phyloP scores from a whole-genome alignment of 2,113 vertebrate genomes.

The Corydoras maculifer region DNA sequence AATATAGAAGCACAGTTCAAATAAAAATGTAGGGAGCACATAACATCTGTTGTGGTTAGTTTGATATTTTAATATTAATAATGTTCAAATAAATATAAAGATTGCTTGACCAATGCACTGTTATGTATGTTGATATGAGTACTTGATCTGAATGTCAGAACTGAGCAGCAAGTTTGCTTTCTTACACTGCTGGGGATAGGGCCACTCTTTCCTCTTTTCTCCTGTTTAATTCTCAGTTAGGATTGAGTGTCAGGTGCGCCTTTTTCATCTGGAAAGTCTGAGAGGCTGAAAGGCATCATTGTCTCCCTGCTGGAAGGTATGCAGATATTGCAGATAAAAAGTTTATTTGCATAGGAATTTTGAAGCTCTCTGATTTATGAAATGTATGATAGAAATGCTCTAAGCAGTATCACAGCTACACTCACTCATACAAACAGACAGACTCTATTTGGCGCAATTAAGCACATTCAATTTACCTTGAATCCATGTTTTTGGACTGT shows the following conservation, averaged over 20 bases:
- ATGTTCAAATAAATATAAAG: no score
- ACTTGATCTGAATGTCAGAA: no score
- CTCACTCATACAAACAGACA: no score
- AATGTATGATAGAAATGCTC: no score
- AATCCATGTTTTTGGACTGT: no score
- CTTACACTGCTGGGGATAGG: constrained; percentile 35
- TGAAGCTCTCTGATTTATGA: constrained; percentile 73
- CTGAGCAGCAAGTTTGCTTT: constrained; percentile 2
- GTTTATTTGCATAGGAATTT: constrained; percentile 94
- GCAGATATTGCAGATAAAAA: constrained; percentile 76
- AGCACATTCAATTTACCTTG: no score
- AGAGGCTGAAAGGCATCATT: constrained; percentile 90
- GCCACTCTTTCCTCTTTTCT: constrained; percentile 34
- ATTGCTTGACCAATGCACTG: no score
- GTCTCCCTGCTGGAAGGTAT: constrained; percentile 83
- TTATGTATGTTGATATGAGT: no score
- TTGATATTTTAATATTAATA: no score
- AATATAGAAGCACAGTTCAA: neutral
- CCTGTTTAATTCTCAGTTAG: constrained; percentile 42
- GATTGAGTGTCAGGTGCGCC: constrained; percentile 77
- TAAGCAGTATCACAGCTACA: no score
- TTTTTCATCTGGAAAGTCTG: constrained; percentile 97
- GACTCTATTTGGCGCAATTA: no score
- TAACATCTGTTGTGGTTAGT: no score
- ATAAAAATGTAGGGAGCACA: neutral